Conservation (phyloP, 1,140 invertebrate species). For the Leptoteleia sp. region DNA sequence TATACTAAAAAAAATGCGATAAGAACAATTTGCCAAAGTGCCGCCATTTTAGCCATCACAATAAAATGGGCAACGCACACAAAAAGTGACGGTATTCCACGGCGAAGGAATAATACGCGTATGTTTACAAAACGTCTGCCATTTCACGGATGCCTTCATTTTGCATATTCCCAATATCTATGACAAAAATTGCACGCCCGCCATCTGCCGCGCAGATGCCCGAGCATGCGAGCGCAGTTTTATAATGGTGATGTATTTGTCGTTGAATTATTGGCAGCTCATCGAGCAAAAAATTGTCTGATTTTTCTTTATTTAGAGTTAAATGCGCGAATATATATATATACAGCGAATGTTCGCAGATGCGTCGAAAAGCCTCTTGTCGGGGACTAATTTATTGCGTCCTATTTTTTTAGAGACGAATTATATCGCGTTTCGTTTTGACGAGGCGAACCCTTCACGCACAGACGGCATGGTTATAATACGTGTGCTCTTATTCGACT, state of each 20-base stretch:
- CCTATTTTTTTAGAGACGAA: conserved; percentile 61
- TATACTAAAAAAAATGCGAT: no score
- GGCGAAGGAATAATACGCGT: conserved; percentile 2
- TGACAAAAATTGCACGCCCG: conserved; percentile 40
- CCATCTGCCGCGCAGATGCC: conserved; percentile 56
- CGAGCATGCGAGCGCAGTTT: conserved; percentile 22
- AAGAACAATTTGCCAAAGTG: no score
- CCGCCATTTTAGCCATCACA: no score
- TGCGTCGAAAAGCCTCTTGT: conserved; percentile 57
- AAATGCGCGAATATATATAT: conserved; percentile 42
- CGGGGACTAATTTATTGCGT: conserved; percentile 57
- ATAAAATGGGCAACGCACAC: no score
- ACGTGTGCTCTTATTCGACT: conserved; percentile 65
- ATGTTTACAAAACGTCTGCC: conserved; percentile 19
- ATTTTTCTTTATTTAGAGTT: conserved; percentile 59
- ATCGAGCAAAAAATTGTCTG: conserved; percentile 54
- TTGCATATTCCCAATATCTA: conserved; percentile 36
- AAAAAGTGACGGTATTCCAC: conserved; percentile 1
- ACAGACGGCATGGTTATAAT: conserved; percentile 49
- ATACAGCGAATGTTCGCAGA: conserved; percentile 41
- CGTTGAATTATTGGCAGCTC: conserved; percentile 58
- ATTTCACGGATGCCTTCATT: conserved; percentile 22
- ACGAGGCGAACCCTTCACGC: conserved; percentile 55
- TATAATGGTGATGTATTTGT: conserved; percentile 40
- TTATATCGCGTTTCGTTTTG: conserved; percentile 56